Evolutionary conservation across 2,797 vertebrate genomes (phyloP), one percentile per base, ranked within the genome.

Genomic region (Pitangus sulphuratus): DNA sequence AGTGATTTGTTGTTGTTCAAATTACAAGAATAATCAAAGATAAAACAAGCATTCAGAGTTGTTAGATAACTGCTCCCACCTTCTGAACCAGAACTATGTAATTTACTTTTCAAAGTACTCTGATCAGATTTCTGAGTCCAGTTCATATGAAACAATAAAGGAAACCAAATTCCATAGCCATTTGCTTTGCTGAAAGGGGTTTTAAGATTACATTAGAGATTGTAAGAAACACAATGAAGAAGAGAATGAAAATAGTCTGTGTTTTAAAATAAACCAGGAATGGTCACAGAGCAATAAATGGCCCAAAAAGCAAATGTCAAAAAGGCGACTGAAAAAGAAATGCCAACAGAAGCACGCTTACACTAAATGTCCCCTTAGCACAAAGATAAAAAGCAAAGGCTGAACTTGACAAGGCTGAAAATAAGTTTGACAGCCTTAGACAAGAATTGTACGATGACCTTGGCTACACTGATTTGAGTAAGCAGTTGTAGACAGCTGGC

Each of bases 371-470:
- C 79, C 82, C 76, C 28, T 81, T 66, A 87, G 72, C 33, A 42
- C 33, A 84, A 53, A 89, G 31, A 88, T 50, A 86, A 85, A 90
- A 94, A 82, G 31, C 25, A 91, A 95, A 87, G 71, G 70, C 70
- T 90, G 87, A 78, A 84, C 51, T 76, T 88, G 89, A 93, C 84
- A 89, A 90, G 64, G 44, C 44, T 95, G 92, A 96, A 97, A 95
- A 95, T 89, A 92, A 93, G 83, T 84, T 54, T 94, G 91, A 94
- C 68, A 96, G 51, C 14, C 61, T 74, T 60, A 77, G 48, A 94
- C 48, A 75, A 79, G 64, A 91, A 66, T 89, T 70, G 18, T 58
- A 92, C 86, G 81, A 88, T 91, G 74, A 93, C 92, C 87, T 87
- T 20, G 2, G 40, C 62, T 90, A 78, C 65, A 40, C 12, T 35